Evolutionary conservation across 2,113 vertebrate genomes (phyloP), one percentile per base, ranked within the genome.

Genomic region (Athene noctua): DNA sequence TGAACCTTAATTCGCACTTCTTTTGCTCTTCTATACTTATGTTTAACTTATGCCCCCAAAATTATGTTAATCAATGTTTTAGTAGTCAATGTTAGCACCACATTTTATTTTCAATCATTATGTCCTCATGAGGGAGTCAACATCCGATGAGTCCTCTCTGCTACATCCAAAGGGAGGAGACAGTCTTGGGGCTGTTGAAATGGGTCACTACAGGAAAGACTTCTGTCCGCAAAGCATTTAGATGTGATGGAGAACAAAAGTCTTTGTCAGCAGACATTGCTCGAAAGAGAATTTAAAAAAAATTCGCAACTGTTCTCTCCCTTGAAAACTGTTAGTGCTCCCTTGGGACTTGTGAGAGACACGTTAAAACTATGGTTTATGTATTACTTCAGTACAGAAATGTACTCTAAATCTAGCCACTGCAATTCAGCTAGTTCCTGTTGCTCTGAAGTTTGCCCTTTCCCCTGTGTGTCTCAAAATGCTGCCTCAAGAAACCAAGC

Each of bases 221-320:
- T 85, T 94, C 58, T 70, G 46, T 89, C 78, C 21, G 23, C 51
- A 55, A 66, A 86, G 42, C 22, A 66, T 18, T 68, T 77, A 62
- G 38, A 73, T 72, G 20, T 30, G 51, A 78, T 59, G 29, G 42
- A 78, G 74, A 83, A 82, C 38, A 54, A 78, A 95, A 90, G n/a
- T 42, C 86, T 87, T 87, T 62, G 32, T 94, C 91, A 91, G 84
- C 73, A 92, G n/a, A 93, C 73, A 88, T 89, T 79, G 32, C 61
- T 65, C 80, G 73, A 89, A 90, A 95, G 26, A 8, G 73, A 92
- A 95, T 91, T 78, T 52, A 90, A 70, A 42, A 16, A 6, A 1
- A 36, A 25, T 77, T 88, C 26, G 13, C 47, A 95, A 74, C 38
- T 94, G 49, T 40, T 86, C 59, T 80, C 42, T 91, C 55, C 44